Base-by-base conservation (phyloP, 1,140 invertebrate genomes). In the Xylocopa sonorina region DNA sequence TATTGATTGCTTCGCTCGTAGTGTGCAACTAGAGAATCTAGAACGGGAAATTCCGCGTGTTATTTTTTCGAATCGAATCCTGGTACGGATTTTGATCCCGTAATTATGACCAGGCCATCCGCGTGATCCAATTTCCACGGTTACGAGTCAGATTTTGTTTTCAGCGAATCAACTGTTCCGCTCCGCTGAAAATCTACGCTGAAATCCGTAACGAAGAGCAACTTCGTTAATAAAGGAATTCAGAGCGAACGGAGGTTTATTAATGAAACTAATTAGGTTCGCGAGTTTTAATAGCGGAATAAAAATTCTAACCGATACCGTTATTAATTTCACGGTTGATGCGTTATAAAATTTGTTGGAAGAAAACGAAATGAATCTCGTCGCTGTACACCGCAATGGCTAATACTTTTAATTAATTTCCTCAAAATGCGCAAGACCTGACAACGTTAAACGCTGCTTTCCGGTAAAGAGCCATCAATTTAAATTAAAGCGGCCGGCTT, bases 11-110 rank as follows among this genome's bases (percentile, higher is more conserved):
- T 14, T 5, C 10, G 58, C 7, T n/a, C 2, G n/a, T n/a, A 38
- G n/a, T 62, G 38, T 38, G 1, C 21, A 32, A 38, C 10, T 41
- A 6, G 34, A 62, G 38, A 62, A 62, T 38, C 32, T 21, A 24
- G 34, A 21, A 41, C 48, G 16, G 50, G 16, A 24, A 10, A 21
- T 69, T 24, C 1, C 2, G 18, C 34, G 67, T 2, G 32, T 29
- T n/a, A n/a, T n/a, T n/a, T n/a, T 69, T 69, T 69, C 29, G 38
- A 62, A 62, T 62, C 58, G 34, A 24, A 14, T 41, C 24, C 55
- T 24, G 21, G 18, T 10, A 34, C 16, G 16, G n/a, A 29, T 41
- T 18, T 18, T 12, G 1, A 4, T 27, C 27, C 38, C 4, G 48
- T 68, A 68, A 68, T 68, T 68, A 68, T n/a, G 1, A 21, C 7